Percentiles rank a stretch among this genome's conserved stretches.
Evolutionary conservation across 2,888 invertebrate genomes (phyloP).

Genomic region (Linnaemya tessellans): DNA sequence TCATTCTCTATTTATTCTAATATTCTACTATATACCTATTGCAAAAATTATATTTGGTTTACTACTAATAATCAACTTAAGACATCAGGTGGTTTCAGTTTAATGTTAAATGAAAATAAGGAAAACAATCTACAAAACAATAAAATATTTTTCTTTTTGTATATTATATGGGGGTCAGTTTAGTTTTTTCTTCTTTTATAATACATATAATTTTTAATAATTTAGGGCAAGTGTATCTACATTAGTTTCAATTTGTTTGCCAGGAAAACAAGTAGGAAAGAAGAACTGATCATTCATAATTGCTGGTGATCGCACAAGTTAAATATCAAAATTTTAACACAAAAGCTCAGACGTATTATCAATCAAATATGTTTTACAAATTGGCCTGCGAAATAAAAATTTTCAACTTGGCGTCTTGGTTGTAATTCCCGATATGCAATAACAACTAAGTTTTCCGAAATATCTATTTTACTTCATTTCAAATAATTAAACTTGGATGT

Average conservation of each 20-base stretch:
- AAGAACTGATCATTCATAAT: too few relatives aligned
- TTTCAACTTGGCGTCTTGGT: too few relatives aligned
- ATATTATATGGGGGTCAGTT: slow-evolving; percentile 18
- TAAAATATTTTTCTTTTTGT: slow-evolving; percentile 18
- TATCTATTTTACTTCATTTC: too few relatives aligned
- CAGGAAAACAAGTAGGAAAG: neutral
- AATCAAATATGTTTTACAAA: too few relatives aligned
- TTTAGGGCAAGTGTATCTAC: slow-evolving; percentile 45
- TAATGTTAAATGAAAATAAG: slow-evolving; percentile 49
- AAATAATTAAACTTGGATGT: too few relatives aligned
- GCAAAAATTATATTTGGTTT: slow-evolving; percentile 59
- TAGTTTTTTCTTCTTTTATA: slow-evolving; percentile 28
- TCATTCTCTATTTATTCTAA: slow-evolving; percentile 67
- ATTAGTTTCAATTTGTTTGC: slow-evolving; percentile 36
- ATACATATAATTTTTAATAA: neutral
- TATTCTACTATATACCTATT: slow-evolving; percentile 61
- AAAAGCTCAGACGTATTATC: too few relatives aligned
- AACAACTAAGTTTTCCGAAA: too few relatives aligned
- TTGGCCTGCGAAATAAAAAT: too few relatives aligned
- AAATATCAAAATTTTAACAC: too few relatives aligned
- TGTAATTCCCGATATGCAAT: too few relatives aligned
- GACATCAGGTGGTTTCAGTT: slow-evolving; percentile 68
- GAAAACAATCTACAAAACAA: slow-evolving; percentile 63
- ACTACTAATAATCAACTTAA: slow-evolving; percentile 66
- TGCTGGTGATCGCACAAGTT: too few relatives aligned